Percentiles rank a stretch among this genome's conserved stretches.
These are phyloP conservation scores for Cheirogaleus medius DNA, from an alignment of 2,113 vertebrate species.

Conservation along the genomic window DNA sequence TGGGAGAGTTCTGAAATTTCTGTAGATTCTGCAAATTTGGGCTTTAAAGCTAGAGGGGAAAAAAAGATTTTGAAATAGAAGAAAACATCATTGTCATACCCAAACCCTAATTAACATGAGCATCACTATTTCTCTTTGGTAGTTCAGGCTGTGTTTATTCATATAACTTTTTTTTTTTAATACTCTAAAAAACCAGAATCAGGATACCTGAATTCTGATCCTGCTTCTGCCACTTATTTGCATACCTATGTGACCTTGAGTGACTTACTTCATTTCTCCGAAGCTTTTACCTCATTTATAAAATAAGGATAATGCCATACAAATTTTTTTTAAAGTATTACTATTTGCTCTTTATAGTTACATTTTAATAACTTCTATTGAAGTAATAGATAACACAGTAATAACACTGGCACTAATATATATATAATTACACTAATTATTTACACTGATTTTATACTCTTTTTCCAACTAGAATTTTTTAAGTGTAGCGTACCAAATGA, in stretches of 20 bases:
- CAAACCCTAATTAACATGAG: neutral
- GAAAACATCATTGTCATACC: constrained; percentile 6
- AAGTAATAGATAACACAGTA: neutral
- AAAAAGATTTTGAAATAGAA: constrained; percentile 30
- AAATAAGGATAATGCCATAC: neutral
- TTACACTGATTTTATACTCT: neutral
- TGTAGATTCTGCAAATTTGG: constrained; percentile 97
- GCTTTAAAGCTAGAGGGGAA: constrained; percentile 91
- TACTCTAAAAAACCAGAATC: neutral
- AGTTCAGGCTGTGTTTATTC: neutral
- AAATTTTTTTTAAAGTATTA: neutral
- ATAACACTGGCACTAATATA: too few relatives aligned
- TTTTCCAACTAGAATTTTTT: constrained; percentile 6
- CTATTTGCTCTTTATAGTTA: constrained; percentile 14
- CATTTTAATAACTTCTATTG: neutral
- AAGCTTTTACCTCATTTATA: constrained; percentile 22
- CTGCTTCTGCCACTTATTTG: neutral
- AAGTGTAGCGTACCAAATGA: neutral
- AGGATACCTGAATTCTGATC: neutral
- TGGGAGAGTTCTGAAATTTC: constrained; percentile 98
- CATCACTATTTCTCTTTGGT: neutral
- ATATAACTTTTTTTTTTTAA: neutral
- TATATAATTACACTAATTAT: neutral
- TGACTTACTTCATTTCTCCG: constrained; percentile 7
- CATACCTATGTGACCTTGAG: neutral